Evolutionary conservation across 2,113 vertebrate species (phyloP).

Genomic region (Cisticola juncidis): DNA sequence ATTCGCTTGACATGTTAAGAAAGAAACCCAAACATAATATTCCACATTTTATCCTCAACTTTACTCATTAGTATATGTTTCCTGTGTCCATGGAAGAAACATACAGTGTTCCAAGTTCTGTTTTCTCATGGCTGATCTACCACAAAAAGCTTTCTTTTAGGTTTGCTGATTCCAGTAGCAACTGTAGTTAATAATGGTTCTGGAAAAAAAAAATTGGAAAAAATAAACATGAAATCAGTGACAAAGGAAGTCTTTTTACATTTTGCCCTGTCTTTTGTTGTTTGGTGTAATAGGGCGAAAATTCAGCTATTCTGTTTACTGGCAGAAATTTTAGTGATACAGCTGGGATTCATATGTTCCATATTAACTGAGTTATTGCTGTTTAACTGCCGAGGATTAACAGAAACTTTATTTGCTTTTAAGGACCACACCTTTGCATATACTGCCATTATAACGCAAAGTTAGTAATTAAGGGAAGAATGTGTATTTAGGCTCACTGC

Average conservation of each 20-base stretch:
- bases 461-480: neutral
- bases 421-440: neutral
- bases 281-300: neutral
- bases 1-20: neutral
- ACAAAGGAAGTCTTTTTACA: neutral
- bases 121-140: neutral
- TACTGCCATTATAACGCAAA: neutral
- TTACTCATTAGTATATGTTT: neutral
- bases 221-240: neutral
- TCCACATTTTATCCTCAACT: neutral
- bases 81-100: neutral
- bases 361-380: neutral
- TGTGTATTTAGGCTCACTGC: neutral
- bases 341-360: constrained; percentile 31
- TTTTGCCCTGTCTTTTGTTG: neutral
- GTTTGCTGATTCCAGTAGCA: neutral
- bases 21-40: neutral
- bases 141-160: neutral
- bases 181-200: neutral
- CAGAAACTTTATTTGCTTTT: constrained; percentile 25
- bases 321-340: neutral
- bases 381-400: constrained; percentile 26
- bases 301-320: constrained; percentile 1
- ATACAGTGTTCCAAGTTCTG: neutral
- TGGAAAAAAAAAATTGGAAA: neutral